Evolutionary conservation across 2,113 vertebrate genomes (phyloP).

Genomic region (Paramisgurnus dabryanus): DNA sequence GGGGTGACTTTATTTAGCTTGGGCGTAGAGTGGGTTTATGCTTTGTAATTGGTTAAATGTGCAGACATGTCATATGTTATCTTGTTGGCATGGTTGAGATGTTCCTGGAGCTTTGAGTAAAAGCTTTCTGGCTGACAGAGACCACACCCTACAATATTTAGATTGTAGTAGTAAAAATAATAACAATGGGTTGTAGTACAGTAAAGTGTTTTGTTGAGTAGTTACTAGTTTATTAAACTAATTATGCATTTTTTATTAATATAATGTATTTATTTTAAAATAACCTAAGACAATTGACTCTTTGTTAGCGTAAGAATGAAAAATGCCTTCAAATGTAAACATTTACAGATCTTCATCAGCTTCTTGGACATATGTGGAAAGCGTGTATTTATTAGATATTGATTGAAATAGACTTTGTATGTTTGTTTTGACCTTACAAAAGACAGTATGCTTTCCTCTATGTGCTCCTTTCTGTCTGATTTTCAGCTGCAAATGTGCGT

Average conservation of each 20-base stretch:
- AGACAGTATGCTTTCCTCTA: not conserved
- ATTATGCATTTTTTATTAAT: not conserved
- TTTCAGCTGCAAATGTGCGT: conserved; percentile 2
- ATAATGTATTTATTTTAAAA: no score
- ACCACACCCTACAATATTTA: not conserved
- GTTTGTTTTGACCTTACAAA: conserved; percentile 30
- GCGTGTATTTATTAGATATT: not conserved
- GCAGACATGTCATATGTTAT: conserved; percentile 19
- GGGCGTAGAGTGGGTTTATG: not conserved
- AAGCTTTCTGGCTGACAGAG: not conserved
- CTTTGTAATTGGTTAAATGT: not conserved
- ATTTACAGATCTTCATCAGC: not conserved
- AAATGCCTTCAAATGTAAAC: no score
- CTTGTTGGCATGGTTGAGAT: not conserved
- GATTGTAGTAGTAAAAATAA: not conserved
- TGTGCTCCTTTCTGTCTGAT: not conserved
- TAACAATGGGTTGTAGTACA: no score
- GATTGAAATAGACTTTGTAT: not conserved
- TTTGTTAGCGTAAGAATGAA: no score
- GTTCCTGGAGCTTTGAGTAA: conserved; percentile 10
- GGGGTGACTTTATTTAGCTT: conserved; percentile 65
- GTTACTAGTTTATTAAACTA: not conserved
- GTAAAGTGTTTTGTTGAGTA: not conserved
- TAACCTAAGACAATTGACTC: no score
- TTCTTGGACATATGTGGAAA: not conserved